Evolutionary conservation across 2,888 invertebrate genomes (phyloP).

Genomic region (Dynastes grantii): DNA sequence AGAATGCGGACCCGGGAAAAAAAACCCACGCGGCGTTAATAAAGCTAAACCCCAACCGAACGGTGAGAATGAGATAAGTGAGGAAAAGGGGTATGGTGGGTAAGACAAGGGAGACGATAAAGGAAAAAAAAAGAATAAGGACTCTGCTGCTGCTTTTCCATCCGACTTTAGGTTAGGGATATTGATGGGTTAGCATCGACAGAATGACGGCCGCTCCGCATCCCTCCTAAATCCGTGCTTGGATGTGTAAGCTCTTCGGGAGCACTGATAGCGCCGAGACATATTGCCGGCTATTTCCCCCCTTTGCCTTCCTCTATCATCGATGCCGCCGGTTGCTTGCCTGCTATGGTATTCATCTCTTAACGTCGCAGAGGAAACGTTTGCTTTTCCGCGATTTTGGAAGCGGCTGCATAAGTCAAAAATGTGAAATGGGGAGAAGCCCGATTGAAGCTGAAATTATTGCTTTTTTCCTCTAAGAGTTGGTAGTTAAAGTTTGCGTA

Average conservation of each 20-base stretch:
- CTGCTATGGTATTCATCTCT: slow-evolving; percentile 3
- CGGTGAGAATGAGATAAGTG: slow-evolving; percentile 48
- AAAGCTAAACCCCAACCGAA: slow-evolving; percentile 51
- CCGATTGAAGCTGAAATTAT: background rate
- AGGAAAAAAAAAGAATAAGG: slow-evolving; percentile 37
- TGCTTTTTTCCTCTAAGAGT: background rate
- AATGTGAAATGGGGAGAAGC: background rate
- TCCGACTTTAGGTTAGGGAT: slow-evolving; percentile 46
- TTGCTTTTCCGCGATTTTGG: background rate
- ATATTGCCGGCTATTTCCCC: slow-evolving; percentile 53
- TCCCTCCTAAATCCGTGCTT: slow-evolving; percentile 51
- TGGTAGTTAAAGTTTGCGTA: background rate
- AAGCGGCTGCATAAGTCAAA: background rate
- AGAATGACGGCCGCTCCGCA: slow-evolving; percentile 48
- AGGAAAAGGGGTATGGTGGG: background rate
- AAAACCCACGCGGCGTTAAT: slow-evolving; percentile 45
- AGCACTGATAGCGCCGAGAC: slow-evolving; percentile 53
- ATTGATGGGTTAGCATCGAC: slow-evolving; percentile 51
- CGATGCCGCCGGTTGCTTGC: background rate
- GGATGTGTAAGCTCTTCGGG: slow-evolving; percentile 48
- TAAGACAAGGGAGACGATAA: slow-evolving; percentile 46
- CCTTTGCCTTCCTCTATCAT: slow-evolving; percentile 46
- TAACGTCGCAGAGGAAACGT: background rate
- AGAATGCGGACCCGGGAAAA: slow-evolving; percentile 19
- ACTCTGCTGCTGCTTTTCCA: background rate